These are phyloP conservation scores for Otolemur garnettii DNA, from an alignment of 2,113 vertebrate species.

Conservation along the genomic window DNA sequence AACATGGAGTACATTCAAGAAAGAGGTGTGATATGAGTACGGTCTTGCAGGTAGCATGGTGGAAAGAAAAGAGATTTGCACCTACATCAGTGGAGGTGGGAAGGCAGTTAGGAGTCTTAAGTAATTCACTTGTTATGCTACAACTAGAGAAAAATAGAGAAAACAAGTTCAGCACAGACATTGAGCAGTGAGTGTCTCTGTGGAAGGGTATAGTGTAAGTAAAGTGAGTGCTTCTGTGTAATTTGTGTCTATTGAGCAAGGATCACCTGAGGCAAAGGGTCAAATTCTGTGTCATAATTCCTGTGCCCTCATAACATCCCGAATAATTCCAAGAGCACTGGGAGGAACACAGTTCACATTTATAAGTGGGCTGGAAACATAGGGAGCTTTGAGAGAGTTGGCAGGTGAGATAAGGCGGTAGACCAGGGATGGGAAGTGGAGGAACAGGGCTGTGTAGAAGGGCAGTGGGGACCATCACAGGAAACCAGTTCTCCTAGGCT, in stretches of 20 bases:
- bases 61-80: not conserved
- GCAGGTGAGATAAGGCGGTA: not conserved
- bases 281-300: not conserved
- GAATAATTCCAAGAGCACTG: not conserved
- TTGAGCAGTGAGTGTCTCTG: not conserved
- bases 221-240: not conserved
- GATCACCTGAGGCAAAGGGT: not conserved
- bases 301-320: not conserved
- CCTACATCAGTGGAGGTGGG: not conserved
- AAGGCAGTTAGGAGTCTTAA: not conserved
- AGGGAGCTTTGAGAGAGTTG: not conserved
- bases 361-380: not conserved
- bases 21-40: not conserved
- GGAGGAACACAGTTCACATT: not conserved
- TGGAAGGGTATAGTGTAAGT: not conserved
- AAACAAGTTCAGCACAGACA: not conserved
- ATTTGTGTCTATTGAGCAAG: slow-evolving; percentile 49
- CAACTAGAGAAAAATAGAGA: not conserved
- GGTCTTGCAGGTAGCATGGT: not conserved
- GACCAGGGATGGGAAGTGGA: not conserved
- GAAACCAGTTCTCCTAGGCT: not conserved
- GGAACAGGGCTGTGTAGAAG: not conserved
- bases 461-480: not conserved
- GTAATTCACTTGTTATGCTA: not conserved
- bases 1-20: not conserved